Conservation (phyloP, 2,113 vertebrate species). For the Strix aluco region DNA sequence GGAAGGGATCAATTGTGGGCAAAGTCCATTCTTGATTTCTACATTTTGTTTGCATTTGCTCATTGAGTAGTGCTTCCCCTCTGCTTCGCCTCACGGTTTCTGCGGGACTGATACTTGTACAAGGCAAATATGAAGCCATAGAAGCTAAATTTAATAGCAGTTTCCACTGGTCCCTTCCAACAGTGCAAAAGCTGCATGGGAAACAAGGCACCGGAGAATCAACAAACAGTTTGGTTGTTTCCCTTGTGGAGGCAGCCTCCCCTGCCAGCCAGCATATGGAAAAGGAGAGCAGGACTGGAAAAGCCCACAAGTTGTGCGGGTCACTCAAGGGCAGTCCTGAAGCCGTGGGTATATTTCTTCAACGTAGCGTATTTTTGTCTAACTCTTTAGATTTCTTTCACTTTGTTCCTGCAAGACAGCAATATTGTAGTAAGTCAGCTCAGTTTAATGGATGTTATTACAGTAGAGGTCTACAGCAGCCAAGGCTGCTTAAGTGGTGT, state of each 20-base stretch:
- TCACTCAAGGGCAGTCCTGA: not conserved
- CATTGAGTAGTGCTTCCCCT: not conserved
- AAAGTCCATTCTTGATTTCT: not conserved
- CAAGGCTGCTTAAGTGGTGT: not conserved
- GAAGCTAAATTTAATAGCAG: not conserved
- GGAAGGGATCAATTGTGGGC: not conserved
- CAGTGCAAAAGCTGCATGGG: not conserved
- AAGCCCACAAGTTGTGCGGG: not conserved
- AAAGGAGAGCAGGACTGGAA: not conserved
- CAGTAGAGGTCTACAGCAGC: not conserved
- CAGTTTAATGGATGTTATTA: not conserved
- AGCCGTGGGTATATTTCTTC: not conserved
- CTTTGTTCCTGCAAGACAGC: not conserved
- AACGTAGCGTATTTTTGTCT: not conserved
- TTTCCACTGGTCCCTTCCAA: not conserved
- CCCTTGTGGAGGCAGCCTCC: not conserved
- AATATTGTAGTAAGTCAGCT: not conserved
- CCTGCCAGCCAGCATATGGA: not conserved
- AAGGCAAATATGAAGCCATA: not conserved
- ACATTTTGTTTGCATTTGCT: not conserved
- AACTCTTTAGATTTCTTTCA: not conserved
- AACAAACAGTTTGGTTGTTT: not conserved
- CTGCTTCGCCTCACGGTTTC: not conserved
- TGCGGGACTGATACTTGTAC: not conserved
- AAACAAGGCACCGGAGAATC: not conserved